Percentiles rank a stretch among this genome's conserved stretches.
phyloP scores from a whole-genome alignment of 2,888 invertebrate species.

The Pyrgus malvae region DNA sequence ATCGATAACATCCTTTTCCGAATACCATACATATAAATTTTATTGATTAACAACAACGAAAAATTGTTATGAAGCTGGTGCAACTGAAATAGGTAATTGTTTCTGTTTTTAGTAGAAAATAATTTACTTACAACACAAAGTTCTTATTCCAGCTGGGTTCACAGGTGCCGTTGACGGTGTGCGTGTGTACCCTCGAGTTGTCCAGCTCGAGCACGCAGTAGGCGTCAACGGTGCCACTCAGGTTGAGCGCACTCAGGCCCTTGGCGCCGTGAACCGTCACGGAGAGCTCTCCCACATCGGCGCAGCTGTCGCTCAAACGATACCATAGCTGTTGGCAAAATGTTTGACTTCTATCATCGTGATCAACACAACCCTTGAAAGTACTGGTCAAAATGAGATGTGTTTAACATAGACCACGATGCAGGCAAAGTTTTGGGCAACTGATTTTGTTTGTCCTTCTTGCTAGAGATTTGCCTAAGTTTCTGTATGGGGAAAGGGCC shows the following conservation, averaged over 20 bases:
- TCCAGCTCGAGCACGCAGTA: slow-evolving; percentile 71
- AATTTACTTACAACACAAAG: slow-evolving; percentile 64
- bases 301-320: slow-evolving; percentile 57
- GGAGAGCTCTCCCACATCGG: slow-evolving; percentile 65
- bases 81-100: not conserved
- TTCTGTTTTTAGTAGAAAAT: not conserved
- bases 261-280: slow-evolving; percentile 66
- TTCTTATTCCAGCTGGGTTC: slow-evolving; percentile 71
- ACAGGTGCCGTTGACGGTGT: slow-evolving; percentile 55
- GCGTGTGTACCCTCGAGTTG: slow-evolving; percentile 71
- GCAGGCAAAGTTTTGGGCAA: no score
- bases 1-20: no score
- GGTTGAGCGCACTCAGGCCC: slow-evolving; percentile 56
- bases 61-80: no score
- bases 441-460: no score
- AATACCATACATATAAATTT: no score
- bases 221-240: slow-evolving; percentile 63
- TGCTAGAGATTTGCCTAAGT: no score
- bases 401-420: no score
- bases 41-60: no score
- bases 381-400: no score
- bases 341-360: no score
- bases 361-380: no score
- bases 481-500: no score
- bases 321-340: slow-evolving; percentile 61